Base-by-base conservation (phyloP, 23 tunicate genomes). In the Halocynthia aurantium region DNA sequence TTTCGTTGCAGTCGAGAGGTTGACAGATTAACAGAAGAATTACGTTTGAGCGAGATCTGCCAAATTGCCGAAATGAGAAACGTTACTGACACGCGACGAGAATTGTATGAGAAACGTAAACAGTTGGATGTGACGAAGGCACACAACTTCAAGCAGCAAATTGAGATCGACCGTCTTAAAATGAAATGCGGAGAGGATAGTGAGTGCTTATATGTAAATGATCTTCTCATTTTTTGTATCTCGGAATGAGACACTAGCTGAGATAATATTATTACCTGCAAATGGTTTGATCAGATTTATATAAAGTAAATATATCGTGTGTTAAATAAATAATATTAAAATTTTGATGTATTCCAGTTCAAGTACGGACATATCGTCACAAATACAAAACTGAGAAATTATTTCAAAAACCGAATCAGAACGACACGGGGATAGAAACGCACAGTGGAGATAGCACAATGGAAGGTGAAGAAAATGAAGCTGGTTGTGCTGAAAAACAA, bases 71-170 rank as follows among this genome's bases (percentile, higher is more conserved):
- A 74, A 74, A 21, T 64, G 60, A 74, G 56, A 6, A 74, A 74
- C 55, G 78, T 74, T 0, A 52, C 62, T 0, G 56, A 22, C 2
- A 18, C 56, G 62, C 62, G 56, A 6, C 55, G 56, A 51, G 62
- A 74, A n/a, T 5, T 74, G 63, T 74, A 54, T 6, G 78, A 74
- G 31, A 22, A 54, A 56, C 64, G 78, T 11, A 74, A 54, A 6
- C 78, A 13, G n/a, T 64, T 74, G 9, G 78, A 74, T 56, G 78
- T 49, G 21, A 49, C 78, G 8, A 74, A 74, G 5, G 20, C 78
- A 8, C 22, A 62, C 20, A 55, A 49, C 31, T 74, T 51, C 4
- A 53, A 54, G 56, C 78, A 54, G 8, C 78, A 74, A 54, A n/a
- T 74, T 8, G 78, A 74, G 22, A 51, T 74, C 21, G 78, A 74